A percentile compares a stretch with the other conserved stretches of the same genome.
Evolutionary conservation across 2,113 vertebrate species (phyloP).

Genomic region (Megaptera novaeangliae): DNA sequence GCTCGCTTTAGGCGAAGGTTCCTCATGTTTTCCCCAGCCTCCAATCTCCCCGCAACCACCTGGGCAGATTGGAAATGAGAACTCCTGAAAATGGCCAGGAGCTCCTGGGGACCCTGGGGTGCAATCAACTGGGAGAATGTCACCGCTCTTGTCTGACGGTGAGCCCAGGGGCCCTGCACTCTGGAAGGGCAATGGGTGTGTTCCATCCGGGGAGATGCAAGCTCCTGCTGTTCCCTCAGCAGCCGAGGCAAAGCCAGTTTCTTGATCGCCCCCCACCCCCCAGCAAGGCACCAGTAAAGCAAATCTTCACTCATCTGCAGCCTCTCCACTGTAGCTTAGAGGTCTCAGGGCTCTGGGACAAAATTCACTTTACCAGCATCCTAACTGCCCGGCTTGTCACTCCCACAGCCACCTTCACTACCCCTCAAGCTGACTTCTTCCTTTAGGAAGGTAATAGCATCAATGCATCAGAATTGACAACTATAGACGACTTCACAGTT

Average conservation of each 20-base stretch:
- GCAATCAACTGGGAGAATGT: background rate
- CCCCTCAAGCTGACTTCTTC: background rate
- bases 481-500: background rate
- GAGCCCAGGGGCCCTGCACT: background rate
- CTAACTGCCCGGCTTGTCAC: background rate
- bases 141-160: background rate
- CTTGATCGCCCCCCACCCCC: background rate
- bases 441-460: background rate
- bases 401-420: background rate
- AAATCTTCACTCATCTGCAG: background rate
- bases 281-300: background rate
- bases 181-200: background rate
- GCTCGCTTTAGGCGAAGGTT: background rate
- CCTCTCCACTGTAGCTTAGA: background rate
- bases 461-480: fast-evolving
- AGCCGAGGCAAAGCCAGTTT: background rate
- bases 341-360: background rate
- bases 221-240: background rate
- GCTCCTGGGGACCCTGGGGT: background rate
- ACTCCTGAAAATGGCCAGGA: background rate
- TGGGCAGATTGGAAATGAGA: background rate
- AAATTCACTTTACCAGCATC: background rate
- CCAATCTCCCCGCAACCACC: background rate
- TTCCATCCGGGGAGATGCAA: background rate
- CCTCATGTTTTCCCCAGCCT: background rate